phyloP scores from a whole-genome alignment of 2,113 vertebrate genomes.

The Nipponia nippon region DNA sequence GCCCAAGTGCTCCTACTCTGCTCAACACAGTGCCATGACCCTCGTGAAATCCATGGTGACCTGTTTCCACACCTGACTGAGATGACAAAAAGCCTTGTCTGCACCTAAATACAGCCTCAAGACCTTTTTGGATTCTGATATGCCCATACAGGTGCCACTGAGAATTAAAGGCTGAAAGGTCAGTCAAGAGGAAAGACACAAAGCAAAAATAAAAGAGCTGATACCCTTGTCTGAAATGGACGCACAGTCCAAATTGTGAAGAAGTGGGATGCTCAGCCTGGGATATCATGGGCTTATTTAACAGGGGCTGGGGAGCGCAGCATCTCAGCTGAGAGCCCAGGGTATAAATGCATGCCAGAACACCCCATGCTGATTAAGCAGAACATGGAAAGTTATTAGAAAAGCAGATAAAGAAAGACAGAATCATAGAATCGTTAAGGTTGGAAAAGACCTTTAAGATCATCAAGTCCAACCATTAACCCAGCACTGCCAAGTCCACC shows the following conservation, averaged over 20 bases:
- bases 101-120: background rate
- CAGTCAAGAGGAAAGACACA: background rate
- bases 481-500: no score
- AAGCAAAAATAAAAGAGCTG: background rate
- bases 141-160: background rate
- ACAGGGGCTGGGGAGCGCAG: background rate
- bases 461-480: no score
- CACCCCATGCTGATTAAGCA: accelerated
- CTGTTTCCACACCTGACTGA: background rate
- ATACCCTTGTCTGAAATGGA: background rate
- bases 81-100: background rate
- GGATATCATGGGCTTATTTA: background rate
- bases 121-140: background rate
- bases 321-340: background rate
- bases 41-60: background rate
- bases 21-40: background rate
- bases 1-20: background rate
- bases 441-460: no score
- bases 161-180: background rate
- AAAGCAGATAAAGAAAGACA: background rate
- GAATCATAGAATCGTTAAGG: no score
- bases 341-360: background rate
- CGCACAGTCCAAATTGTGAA: background rate
- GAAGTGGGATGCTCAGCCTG: background rate
- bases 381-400: accelerated